Base-by-base conservation (phyloP, 2,797 vertebrate genomes). In the Adrianichthys oophorus region DNA sequence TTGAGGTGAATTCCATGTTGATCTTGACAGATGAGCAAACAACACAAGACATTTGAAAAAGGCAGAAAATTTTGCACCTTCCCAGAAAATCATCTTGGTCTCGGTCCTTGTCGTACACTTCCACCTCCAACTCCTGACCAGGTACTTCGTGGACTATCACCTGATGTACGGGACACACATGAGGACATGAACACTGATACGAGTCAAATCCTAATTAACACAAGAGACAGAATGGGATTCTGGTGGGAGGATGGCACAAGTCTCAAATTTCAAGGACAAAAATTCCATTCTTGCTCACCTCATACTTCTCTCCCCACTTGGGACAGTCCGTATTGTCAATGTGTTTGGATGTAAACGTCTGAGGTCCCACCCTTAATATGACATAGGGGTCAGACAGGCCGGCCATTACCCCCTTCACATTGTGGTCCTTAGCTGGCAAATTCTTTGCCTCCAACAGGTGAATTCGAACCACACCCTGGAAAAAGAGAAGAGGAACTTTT, bases 41-140 rank as follows among this genome's bases (percentile, higher is more conserved):
- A 37, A 70, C 44, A 32, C 48, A 42, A 15, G 12, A 79, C 17
- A 83, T 80, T 90, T 69, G 68, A 91, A 85, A 62, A 86, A 85
- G 32, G 68, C 56, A 3, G 67, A 82, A 44, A 45, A 58, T 88
- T 47, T 41, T 65, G 62, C 19, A 62, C 96, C 95, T 95, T 83
- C 96, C 96, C 90, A 98, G 89, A 87, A 97, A 96, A 83, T 98
- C 96, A 79, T 98, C 96, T 91, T 98, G 90, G 87, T 97, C 95
- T 52, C 95, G 79, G 75, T 98, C 96, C 90, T 98, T 98, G 88
- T 97, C 96, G 85, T 95, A 97, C 23, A 98, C 85, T 76, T 98
- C 95, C 84, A 97, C 92, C 76, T 97, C 96, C 78, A 98, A 80
- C 90, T 96, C 95, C 76, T 98, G 96, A 65, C 96, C 96, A 43